phyloP scores from a whole-genome alignment of 2,888 invertebrate genomes.

The Buathra laborator region DNA sequence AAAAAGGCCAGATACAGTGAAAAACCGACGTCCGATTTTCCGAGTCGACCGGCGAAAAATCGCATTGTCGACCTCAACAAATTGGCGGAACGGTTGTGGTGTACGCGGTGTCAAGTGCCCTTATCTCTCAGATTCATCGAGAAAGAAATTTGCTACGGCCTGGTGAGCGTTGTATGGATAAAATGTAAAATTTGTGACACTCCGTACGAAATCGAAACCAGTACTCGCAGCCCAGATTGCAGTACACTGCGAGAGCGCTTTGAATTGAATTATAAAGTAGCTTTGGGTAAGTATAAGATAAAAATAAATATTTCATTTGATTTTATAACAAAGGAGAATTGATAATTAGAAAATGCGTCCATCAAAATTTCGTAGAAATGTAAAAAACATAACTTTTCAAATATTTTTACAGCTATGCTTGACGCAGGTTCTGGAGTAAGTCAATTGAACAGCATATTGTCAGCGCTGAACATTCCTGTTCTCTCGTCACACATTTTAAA shows the following conservation, averaged over 20 bases:
- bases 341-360: background rate
- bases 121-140: slow-evolving; percentile 14
- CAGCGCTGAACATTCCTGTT: slow-evolving; percentile 23
- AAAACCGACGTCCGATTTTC: background rate
- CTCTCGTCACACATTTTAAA: slow-evolving; percentile 4
- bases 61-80: slow-evolving; percentile 15
- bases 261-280: slow-evolving; percentile 22
- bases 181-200: slow-evolving; percentile 5
- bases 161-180: slow-evolving; percentile 13
- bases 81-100: slow-evolving; percentile 13
- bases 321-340: too few relatives aligned
- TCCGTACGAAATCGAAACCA: slow-evolving; percentile 9
- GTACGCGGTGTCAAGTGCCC: background rate
- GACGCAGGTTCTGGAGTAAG: slow-evolving; percentile 32
- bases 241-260: slow-evolving; percentile 4
- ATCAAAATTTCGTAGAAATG: slow-evolving; percentile 12
- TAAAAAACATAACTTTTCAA: background rate
- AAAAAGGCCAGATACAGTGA: slow-evolving; percentile 28
- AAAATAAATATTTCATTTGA: too few relatives aligned
- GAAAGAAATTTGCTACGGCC: background rate
- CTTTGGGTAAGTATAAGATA: slow-evolving; percentile 1
- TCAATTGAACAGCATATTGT: slow-evolving; percentile 8
- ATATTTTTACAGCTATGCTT: background rate
- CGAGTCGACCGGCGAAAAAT: slow-evolving; percentile 1
- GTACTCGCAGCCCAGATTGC: slow-evolving; percentile 16